Conservation (phyloP, 2,888 invertebrate species). For the Nymphalis urticae region DNA sequence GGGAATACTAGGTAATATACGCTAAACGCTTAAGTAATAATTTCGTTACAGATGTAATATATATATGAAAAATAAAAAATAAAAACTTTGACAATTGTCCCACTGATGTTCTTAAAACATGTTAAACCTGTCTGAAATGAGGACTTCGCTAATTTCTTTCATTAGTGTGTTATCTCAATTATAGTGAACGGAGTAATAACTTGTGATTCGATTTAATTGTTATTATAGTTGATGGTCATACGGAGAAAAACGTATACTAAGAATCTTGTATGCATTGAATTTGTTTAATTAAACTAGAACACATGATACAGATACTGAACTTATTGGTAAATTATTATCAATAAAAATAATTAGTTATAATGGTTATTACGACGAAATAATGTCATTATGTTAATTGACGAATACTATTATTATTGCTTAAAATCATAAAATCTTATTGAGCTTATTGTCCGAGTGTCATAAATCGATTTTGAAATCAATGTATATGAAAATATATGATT, state of each 20-base stretch:
- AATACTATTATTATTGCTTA: conserved; percentile 16
- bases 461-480: conserved; percentile 53
- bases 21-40: conserved; percentile 38
- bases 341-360: neutral
- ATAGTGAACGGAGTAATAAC: neutral
- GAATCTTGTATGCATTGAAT: no score
- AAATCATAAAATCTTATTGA: conserved; percentile 21
- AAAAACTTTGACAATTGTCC: conserved; percentile 42
- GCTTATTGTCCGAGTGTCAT: conserved; percentile 27
- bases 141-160: conserved; percentile 36
- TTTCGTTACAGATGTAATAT: conserved; percentile 41
- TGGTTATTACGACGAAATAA: neutral
- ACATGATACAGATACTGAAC: no score
- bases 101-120: conserved; percentile 37
- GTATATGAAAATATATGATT: conserved; percentile 73
- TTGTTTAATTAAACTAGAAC: no score
- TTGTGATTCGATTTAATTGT: neutral
- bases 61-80: conserved; percentile 35
- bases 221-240: neutral
- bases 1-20: conserved; percentile 32
- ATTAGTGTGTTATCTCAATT: conserved; percentile 42
- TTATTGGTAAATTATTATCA: no score
- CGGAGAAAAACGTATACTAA: neutral
- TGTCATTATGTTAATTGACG: conserved; percentile 14
- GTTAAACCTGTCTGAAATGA: conserved; percentile 43